These are phyloP conservation scores for Carollia perspicillata DNA, from an alignment of 2,113 vertebrate genomes.

Conservation along the genomic window DNA sequence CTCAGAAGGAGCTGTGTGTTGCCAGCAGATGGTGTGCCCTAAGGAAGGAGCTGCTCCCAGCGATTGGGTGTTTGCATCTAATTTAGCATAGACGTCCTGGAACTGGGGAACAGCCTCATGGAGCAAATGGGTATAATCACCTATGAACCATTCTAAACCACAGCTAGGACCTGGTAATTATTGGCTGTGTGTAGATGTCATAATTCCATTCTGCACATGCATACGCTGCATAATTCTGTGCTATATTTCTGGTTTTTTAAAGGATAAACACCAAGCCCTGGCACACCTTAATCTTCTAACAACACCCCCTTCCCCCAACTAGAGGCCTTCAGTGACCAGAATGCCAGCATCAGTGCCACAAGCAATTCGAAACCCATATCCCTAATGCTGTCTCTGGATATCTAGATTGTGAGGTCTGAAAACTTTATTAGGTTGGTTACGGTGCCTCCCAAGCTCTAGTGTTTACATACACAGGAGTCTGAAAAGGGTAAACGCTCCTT, in stretches of 20 bases:
- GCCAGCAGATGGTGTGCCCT: conserved; percentile 9
- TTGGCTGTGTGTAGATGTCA: neutral
- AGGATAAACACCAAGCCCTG: neutral
- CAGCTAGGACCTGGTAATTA: neutral
- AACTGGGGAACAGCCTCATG: neutral
- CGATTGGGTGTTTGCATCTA: conserved; percentile 4
- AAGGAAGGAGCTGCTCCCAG: conserved; percentile 20
- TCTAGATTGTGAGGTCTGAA: conserved; percentile 15
- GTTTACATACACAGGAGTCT: neutral
- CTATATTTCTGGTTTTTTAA: neutral
- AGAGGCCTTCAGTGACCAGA: neutral
- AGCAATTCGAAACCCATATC: neutral
- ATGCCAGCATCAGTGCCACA: neutral
- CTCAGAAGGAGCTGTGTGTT: neutral
- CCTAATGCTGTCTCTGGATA: neutral
- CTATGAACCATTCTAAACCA: neutral
- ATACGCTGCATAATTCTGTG: neutral
- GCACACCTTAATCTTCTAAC: conserved; percentile 3
- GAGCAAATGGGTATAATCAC: conserved; percentile 18
- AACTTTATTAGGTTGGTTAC: neutral
- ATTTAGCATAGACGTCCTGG: conserved; percentile 7
- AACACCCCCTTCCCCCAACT: neutral
- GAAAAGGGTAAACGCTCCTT: neutral
- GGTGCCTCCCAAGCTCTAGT: neutral
- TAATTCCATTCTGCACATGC: neutral